A percentile compares a stretch with the other conserved stretches of the same genome.
Evolutionary conservation across 2,888 invertebrate genomes (phyloP).

Genomic region (Caenorhabditis japonica): DNA sequence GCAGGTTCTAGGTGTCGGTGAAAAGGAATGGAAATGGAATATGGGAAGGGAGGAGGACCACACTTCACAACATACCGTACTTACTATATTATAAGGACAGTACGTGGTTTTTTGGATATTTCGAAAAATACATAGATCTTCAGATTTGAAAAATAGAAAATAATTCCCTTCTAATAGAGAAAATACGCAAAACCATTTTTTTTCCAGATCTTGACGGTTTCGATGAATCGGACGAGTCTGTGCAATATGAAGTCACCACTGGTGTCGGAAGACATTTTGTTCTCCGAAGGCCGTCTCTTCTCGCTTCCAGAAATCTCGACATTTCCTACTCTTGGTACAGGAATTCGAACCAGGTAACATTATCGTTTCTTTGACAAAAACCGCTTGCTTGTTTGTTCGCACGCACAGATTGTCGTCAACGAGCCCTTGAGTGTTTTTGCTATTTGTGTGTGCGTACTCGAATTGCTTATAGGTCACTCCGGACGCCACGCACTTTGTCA

Average conservation of each 20-base stretch:
- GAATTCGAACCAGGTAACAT: slow-evolving; percentile 27
- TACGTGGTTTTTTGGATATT: too few relatives aligned
- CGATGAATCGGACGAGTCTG: slow-evolving; percentile 35
- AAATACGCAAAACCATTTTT: too few relatives aligned
- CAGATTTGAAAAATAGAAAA: too few relatives aligned
- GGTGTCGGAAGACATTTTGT: slow-evolving; percentile 46
- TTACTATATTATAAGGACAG: too few relatives aligned
- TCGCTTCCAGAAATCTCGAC: slow-evolving; percentile 34
- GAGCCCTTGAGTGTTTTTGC: slow-evolving; percentile 32
- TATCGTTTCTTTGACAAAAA: neutral
- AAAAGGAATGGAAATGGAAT: slow-evolving; percentile 27
- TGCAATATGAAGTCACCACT: slow-evolving; percentile 44
- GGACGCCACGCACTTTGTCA: slow-evolving; percentile 66
- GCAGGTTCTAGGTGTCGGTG: slow-evolving; percentile 13
- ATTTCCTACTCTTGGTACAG: slow-evolving; percentile 48
- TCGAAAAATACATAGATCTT: too few relatives aligned
- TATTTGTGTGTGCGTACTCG: slow-evolving; percentile 30
- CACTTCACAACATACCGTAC: too few relatives aligned
- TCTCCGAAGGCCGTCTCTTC: slow-evolving; percentile 37
- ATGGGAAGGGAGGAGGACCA: slow-evolving; percentile 2
- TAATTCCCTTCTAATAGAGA: too few relatives aligned
- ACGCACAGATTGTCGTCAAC: slow-evolving; percentile 17
- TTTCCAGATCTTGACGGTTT: slow-evolving; percentile 54
- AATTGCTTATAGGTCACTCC: slow-evolving; percentile 61
- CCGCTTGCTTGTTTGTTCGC: slow-evolving; percentile 6